Base-by-base conservation (phyloP, 2,888 invertebrate genomes). In the Cryptocephalus moraei region DNA sequence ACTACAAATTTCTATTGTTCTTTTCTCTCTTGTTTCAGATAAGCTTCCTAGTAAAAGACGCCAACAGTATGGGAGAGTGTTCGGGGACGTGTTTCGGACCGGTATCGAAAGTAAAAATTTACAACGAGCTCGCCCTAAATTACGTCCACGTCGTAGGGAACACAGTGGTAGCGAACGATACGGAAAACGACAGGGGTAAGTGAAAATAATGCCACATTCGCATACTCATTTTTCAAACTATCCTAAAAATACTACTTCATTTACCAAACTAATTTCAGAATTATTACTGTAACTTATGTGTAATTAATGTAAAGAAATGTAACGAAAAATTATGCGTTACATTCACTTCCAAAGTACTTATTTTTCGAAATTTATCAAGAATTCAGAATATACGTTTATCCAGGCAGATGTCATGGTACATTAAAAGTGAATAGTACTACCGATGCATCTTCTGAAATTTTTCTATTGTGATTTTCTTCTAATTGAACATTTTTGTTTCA, bases 141-240 rank as follows among this genome's bases (percentile, higher is more conserved):
- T 59, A 56, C 52, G 55, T 65, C 10, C 54, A 59, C 49, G 54
- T 63, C 53, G 56, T 59, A 31, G 54, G 56, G 40, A 56, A 54
- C 34, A 48, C 44, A 32, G 59, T 60, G 14, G 57, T 61, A 42
- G 55, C 59, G 31, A 58, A 54, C 12, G 50, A 54, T 22, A 45
- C 45, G 41, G 44, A 22, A 41, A 41, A 52, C 39, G 50, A 50
- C 50, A 44, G 50, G 49, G 34, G 4, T 41, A 36, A 1, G 12
- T 42, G 12, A 50, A 44, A 41, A 31, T 10, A 34, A 32, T 22
- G 43, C 13, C 2, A 22, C n/a, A n/a, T n/a, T n/a, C n/a, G n/a
- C n/a, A n/a, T n/a, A n/a, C n/a, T n/a, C n/a, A n/a, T n/a, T n/a
- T n/a, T n/a, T n/a, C n/a, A n/a, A n/a, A n/a, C n/a, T n/a, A n/a